Evolutionary conservation across 2,113 vertebrate species (phyloP), one percentile per base, ranked within the genome.

Genomic region (Burhinus oedicnemus): DNA sequence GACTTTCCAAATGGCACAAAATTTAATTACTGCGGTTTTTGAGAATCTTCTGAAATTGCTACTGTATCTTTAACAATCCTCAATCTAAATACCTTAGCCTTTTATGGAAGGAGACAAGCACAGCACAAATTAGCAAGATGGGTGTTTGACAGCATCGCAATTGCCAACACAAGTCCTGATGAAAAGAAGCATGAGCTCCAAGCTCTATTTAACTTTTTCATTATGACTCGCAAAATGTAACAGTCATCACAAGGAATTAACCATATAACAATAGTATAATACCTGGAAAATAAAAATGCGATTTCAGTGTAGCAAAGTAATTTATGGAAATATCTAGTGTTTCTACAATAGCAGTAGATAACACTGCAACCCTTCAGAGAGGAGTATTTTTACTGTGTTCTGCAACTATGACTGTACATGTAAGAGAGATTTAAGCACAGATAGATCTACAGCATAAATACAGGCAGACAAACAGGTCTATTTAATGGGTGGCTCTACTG

Each of bases 1-100:
- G 25, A 40, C 61, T 79, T 72, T 51, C 25, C 68, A 80, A 87
- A 91, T 4, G 15, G 20, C 29, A 74, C 8, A 42, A 60, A 19
- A 32, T 19, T 57, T 29, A 87, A 54, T 89, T 14, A 76, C 12
- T 9, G n/a, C 23, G 44, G 14, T 22, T 60, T 76, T 66, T 81
- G 0, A 71, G 14, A 47, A 75, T 75, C 83, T 91, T 89, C 76
- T 94, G 32, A 91, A 96, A 94, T 45, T 44, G 68, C 82, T 89
- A 79, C 91, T 96, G 70, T 96, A 91, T 91, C 97, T 98, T 98
- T 96, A 98, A 97, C 95, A 98, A 90, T 45, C 66, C 83, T 90
- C 87, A 96, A 93, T 97, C 90, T 84, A 97, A 98, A 98, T 97
- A 98, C 94, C 87, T 97, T 96, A 96, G 69, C 97, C 98, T 98